Percentiles rank a stretch among this genome's conserved stretches.
Evolutionary conservation across 2,888 invertebrate species (phyloP).

Genomic region (Apodemia mormo): DNA sequence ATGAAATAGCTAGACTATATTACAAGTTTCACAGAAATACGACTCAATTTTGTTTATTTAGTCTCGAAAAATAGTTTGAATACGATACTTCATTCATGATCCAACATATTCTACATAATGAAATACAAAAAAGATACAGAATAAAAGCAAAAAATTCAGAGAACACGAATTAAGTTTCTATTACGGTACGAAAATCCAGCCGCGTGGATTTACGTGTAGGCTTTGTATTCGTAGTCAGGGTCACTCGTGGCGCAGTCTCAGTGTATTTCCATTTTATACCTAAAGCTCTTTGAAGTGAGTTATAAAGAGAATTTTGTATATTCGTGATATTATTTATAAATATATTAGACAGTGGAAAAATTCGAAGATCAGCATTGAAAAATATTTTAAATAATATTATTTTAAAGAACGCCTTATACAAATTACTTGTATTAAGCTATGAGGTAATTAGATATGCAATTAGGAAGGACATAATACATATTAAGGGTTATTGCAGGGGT

Average conservation of each 20-base stretch:
- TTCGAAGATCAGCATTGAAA: no score
- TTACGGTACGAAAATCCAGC: constrained; percentile 22
- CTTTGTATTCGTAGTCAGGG: constrained; percentile 20
- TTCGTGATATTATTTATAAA: neutral
- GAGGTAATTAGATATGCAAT: no score
- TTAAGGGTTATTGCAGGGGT: no score
- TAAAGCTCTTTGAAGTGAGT: constrained; percentile 21
- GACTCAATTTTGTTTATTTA: neutral
- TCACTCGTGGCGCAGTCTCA: constrained; percentile 21
- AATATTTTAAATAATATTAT: no score
- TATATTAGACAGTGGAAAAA: no score
- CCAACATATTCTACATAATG: constrained; percentile 6
- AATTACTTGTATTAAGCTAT: no score
- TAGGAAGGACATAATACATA: no score
- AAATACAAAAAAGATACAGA: constrained; percentile 8
- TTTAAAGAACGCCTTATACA: no score
- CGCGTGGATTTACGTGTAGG: constrained; percentile 18
- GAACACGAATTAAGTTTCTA: constrained; percentile 23
- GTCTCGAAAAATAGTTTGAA: neutral
- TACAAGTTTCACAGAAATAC: neutral
- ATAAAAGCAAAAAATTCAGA: constrained; percentile 20
- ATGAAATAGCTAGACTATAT: no score
- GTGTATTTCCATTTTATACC: constrained; percentile 22
- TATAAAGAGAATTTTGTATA: constrained; percentile 21
- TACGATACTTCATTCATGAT: constrained; percentile 1